Base-by-base conservation (phyloP, 2,797 vertebrate genomes). In the Knipowitschia caucasica region DNA sequence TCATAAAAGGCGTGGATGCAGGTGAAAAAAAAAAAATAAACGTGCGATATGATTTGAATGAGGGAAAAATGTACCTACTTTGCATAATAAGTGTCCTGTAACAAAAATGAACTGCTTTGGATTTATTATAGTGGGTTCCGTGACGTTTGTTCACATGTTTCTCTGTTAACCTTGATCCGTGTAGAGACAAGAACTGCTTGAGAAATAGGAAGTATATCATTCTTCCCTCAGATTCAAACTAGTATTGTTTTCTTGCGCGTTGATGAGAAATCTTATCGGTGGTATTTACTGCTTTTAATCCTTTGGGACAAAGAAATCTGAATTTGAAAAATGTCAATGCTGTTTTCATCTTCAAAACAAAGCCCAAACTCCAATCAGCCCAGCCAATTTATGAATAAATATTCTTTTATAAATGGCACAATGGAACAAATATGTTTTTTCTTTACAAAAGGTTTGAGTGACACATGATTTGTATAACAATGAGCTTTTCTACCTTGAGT, bases 331-430 rank as follows among this genome's bases (percentile, higher is more conserved):
- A 49, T 49, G 46, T 33, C 46, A 49, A n/a, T 34, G 46, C 34
- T 49, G 46, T 49, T 49, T 49, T 33, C 17, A 21, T 49, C 46
- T 49, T 23, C 46, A n/a, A 31, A 49, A 49, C 46, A 33, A 47
- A 33, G 27, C 18, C 17, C 6, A 21, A 31, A 47, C 33, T 47
- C 27, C 18, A 47, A 31, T 47, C 17, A 49, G 24, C 6, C 30
- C 9, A 21, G 34, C 12, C 29, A n/a, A 33, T 49, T 33, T 23
- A 21, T 49, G 18, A 11, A 33, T 49, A 33, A 21, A 49, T 49
- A 33, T 33, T 49, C 18, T n/a, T 49, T 49, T 49, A 5, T 49
- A 49, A 49, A 49, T 33, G 46, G 29, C 46, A 49, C 29, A 34
- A 21, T 33, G 45, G 29, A 27, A 15, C 9, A 49, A 33, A 21